phyloP scores from a whole-genome alignment of 2,113 vertebrate species.

The Penelope pileata region DNA sequence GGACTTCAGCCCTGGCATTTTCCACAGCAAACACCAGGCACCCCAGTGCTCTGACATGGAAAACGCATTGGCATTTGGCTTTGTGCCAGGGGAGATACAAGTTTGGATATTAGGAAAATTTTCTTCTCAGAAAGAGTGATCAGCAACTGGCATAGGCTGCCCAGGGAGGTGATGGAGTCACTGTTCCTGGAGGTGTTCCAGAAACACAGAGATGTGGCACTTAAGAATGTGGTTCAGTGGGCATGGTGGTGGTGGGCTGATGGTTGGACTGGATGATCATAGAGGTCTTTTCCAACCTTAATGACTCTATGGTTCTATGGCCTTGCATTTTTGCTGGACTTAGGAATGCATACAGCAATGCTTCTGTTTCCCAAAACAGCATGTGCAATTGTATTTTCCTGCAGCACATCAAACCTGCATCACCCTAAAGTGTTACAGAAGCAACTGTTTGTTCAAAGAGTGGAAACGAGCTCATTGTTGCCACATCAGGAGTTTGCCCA shows the following conservation, averaged over 20 bases:
- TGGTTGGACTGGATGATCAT: too few relatives aligned
- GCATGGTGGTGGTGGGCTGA: too few relatives aligned
- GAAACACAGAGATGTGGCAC: too few relatives aligned
- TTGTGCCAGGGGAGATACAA: too few relatives aligned
- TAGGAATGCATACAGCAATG: background rate
- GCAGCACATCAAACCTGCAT: background rate
- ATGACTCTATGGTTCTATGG: too few relatives aligned
- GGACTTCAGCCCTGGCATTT: background rate
- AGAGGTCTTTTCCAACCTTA: too few relatives aligned
- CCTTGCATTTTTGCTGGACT: background rate
- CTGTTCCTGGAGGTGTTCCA: too few relatives aligned
- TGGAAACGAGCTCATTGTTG: background rate
- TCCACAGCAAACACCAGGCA: background rate
- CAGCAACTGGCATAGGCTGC: too few relatives aligned
- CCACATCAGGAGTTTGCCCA: background rate
- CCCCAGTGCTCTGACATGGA: background rate
- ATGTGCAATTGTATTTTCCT: background rate
- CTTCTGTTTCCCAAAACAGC: background rate
- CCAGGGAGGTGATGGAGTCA: too few relatives aligned
- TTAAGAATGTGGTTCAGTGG: too few relatives aligned
- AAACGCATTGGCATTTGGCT: fast-evolving
- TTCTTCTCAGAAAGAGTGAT: too few relatives aligned
- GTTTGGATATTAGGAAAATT: too few relatives aligned
- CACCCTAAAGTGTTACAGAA: background rate
- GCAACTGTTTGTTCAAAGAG: background rate